A percentile compares a stretch with the other conserved stretches of the same genome.
Conservation (phyloP, 2,113 vertebrate species). For the Pleuronectes platessa region DNA sequence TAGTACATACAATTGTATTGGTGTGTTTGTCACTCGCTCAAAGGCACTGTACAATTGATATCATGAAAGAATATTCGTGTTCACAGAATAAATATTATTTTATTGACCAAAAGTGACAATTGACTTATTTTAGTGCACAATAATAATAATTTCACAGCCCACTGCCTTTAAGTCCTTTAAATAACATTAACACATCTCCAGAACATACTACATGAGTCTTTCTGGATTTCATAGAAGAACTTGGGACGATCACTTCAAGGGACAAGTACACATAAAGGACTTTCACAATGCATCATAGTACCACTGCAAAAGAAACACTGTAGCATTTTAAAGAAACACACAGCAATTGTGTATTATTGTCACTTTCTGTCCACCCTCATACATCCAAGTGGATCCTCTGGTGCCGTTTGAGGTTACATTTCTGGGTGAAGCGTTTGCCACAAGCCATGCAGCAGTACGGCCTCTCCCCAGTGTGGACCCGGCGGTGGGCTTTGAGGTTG, state of each 20-base stretch:
- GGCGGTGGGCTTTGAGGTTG: constrained; percentile 83
- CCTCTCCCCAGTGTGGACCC: constrained; percentile 83
- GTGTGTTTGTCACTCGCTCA: too few species aligned
- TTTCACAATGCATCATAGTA: constrained; percentile 1
- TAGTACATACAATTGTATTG: not conserved
- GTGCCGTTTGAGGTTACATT: constrained; percentile 84
- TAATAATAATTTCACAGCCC: constrained; percentile 26
- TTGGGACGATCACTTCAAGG: constrained; percentile 26
- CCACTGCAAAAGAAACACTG: constrained; percentile 3
- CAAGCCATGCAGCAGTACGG: constrained; percentile 83
- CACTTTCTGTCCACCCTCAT: constrained; percentile 23
- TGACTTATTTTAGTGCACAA: constrained; percentile 1
- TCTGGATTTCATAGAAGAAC: constrained; percentile 43
- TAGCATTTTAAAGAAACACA: constrained; percentile 6
- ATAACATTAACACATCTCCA: constrained; percentile 16
- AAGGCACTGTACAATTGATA: not conserved
- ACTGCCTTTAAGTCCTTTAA: not conserved
- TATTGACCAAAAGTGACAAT: constrained; percentile 32
- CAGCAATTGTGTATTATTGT: not conserved
- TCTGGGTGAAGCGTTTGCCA: constrained; percentile 85
- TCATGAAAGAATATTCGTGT: constrained; percentile 6
- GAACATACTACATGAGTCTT: not conserved
- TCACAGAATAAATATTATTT: constrained; percentile 42
- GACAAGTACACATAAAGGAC: constrained; percentile 13
- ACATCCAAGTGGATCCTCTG: constrained; percentile 81